Conservation (phyloP, 2,113 vertebrate genomes). For the Cromileptes altivelis region DNA sequence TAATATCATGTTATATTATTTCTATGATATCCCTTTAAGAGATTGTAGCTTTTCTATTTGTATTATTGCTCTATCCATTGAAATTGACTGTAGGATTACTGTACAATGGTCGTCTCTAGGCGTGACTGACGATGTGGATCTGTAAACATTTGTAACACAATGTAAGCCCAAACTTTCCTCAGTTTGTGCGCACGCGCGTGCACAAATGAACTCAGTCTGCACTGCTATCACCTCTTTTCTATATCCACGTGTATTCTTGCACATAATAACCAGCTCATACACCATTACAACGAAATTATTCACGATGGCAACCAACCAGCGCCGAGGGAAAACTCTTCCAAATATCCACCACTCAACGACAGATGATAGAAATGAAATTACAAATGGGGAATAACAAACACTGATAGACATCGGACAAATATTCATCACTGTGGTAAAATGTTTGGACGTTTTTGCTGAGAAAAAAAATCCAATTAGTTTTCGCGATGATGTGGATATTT, state of each 20-base stretch:
- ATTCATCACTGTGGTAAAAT: constrained; percentile 58
- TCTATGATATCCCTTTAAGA: background rate
- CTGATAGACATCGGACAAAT: constrained; percentile 39
- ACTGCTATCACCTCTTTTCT: background rate
- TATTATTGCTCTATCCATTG: background rate
- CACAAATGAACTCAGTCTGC: background rate
- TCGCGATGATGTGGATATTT: constrained; percentile 42
- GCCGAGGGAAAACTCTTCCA: background rate
- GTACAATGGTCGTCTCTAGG: constrained; percentile 20
- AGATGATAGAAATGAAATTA: constrained; percentile 46
- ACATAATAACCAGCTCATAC: background rate
- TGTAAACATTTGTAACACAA: constrained; percentile 53
- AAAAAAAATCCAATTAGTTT: constrained; percentile 28
- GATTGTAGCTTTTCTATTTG: background rate
- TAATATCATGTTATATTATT: background rate
- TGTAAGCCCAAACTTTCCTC: constrained; percentile 1
- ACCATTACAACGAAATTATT: background rate
- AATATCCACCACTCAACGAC: constrained; percentile 57
- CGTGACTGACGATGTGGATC: constrained; percentile 30
- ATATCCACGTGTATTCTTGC: background rate
- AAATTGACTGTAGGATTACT: constrained; percentile 22
- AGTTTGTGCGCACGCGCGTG: background rate
- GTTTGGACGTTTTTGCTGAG: constrained; percentile 50
- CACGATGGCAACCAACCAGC: background rate
- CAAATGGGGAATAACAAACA: constrained; percentile 52